These are phyloP conservation scores for Hirtodrosophila trivittata DNA, from an alignment of 2,888 invertebrate species.

Conservation along the genomic window DNA sequence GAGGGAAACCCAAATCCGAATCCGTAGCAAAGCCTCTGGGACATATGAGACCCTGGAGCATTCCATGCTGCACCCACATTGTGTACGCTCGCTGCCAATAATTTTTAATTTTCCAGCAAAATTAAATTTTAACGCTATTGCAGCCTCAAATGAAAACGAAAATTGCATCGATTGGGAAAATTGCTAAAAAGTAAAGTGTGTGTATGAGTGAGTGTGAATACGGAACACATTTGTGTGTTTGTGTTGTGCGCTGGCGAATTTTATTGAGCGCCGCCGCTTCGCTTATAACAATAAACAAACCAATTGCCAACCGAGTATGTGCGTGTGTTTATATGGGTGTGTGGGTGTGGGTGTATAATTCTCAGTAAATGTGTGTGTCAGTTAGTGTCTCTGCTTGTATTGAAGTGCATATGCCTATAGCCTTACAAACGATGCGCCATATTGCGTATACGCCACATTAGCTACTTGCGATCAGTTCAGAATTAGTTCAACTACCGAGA, in stretches of 20 bases:
- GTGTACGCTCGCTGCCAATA: slow-evolving; percentile 51
- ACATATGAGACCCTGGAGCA: slow-evolving; percentile 34
- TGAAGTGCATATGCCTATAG: slow-evolving; percentile 1
- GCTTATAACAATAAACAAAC: slow-evolving; percentile 60
- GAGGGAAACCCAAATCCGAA: slow-evolving; percentile 7
- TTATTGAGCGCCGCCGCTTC: slow-evolving; percentile 57
- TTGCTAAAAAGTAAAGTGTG: slow-evolving; percentile 41
- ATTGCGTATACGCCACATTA: slow-evolving; percentile 69
- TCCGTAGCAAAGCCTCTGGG: not conserved
- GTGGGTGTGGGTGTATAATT: not conserved
- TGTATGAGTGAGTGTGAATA: slow-evolving; percentile 16
- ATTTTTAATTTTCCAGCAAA: slow-evolving; percentile 79
- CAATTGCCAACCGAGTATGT: slow-evolving; percentile 38
- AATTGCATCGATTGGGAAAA: slow-evolving; percentile 72
- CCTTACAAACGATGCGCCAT: slow-evolving; percentile 25
- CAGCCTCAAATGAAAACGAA: slow-evolving; percentile 66
- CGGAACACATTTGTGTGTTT: slow-evolving; percentile 8
- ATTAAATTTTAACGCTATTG: slow-evolving; percentile 70
- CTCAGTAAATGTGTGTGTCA: not conserved
- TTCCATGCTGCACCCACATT: slow-evolving; percentile 74
- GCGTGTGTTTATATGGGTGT: slow-evolving; percentile 9
- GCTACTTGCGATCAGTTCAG: slow-evolving; percentile 4
- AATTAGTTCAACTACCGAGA: slow-evolving; percentile 63
- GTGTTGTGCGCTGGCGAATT: slow-evolving; percentile 40
- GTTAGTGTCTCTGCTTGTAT: not conserved